Evolutionary conservation across 1,140 invertebrate species (phyloP).

Genomic region (Danaus plexippus): DNA sequence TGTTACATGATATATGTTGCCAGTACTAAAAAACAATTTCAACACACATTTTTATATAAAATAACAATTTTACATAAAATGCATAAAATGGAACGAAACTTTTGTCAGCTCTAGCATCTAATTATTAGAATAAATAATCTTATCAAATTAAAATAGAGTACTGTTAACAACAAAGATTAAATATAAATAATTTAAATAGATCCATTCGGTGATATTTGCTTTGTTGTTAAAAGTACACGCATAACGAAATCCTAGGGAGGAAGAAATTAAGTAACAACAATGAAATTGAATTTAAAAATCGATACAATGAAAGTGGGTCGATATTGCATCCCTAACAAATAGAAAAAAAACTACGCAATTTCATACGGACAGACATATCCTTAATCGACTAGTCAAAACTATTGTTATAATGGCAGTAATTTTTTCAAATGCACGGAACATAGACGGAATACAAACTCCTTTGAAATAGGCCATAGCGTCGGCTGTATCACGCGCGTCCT

Average conservation of each 20-base stretch:
- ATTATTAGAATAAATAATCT: constrained; percentile 60
- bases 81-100: constrained; percentile 65
- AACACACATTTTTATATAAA: constrained; percentile 58
- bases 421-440: constrained; percentile 50
- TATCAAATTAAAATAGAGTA: constrained; percentile 23
- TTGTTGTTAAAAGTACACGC: constrained; percentile 13
- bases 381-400: constrained; percentile 39
- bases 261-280: constrained; percentile 20
- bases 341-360: too few relatives aligned
- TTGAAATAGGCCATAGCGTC: constrained; percentile 27
- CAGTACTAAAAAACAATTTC: constrained; percentile 54
- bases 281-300: background rate
- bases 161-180: constrained; percentile 17
- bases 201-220: background rate
- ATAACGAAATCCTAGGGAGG: constrained; percentile 61
- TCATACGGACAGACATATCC: constrained; percentile 18
- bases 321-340: too few relatives aligned
- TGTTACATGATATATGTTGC: constrained; percentile 34
- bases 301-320: constrained; percentile 7
- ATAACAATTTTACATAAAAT: constrained; percentile 68
- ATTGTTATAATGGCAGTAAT: constrained; percentile 56
- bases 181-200: constrained; percentile 7
- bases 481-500: constrained; percentile 23
- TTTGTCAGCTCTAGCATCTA: constrained; percentile 44
- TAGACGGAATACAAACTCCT: constrained; percentile 46